phyloP scores from a whole-genome alignment of 2,888 invertebrate species.

The Phanerotoma sp. region DNA sequence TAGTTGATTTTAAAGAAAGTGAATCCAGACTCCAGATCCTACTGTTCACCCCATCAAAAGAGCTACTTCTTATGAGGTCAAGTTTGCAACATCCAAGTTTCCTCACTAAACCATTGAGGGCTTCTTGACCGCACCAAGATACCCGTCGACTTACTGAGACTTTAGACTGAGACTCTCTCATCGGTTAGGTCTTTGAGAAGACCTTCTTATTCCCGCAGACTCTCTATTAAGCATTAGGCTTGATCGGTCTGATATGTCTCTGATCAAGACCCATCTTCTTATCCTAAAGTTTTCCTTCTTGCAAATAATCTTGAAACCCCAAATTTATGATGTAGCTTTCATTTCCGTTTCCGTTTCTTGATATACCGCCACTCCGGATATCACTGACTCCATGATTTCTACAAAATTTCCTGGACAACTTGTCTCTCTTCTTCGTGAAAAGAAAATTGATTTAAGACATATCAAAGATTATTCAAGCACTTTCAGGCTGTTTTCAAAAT shows the following conservation, averaged over 20 bases:
- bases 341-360: conserved; percentile 22
- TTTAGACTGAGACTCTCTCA: conserved; percentile 24
- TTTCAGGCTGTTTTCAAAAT: neutral
- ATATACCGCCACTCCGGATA: conserved; percentile 14
- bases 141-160: conserved; percentile 46
- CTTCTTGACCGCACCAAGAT: conserved; percentile 25
- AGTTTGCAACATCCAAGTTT: conserved; percentile 51
- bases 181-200: conserved; percentile 44
- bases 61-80: conserved; percentile 38
- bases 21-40: too few species aligned
- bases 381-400: conserved; percentile 2
- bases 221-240: conserved; percentile 49
- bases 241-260: conserved; percentile 37
- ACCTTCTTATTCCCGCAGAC: conserved; percentile 29
- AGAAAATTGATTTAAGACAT: neutral
- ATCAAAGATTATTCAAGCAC: too few species aligned
- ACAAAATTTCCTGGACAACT: neutral
- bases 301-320: conserved; percentile 1
- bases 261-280: conserved; percentile 12
- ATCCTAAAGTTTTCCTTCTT: neutral
- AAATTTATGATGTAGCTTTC: conserved; percentile 20
- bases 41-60: neutral
- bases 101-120: conserved; percentile 39
- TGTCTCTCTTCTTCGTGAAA: too few species aligned
- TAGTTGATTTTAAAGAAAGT: too few species aligned